These are phyloP conservation scores for Archivesica marissinica DNA, from an alignment of 1,140 invertebrate species.

Conservation along the genomic window DNA sequence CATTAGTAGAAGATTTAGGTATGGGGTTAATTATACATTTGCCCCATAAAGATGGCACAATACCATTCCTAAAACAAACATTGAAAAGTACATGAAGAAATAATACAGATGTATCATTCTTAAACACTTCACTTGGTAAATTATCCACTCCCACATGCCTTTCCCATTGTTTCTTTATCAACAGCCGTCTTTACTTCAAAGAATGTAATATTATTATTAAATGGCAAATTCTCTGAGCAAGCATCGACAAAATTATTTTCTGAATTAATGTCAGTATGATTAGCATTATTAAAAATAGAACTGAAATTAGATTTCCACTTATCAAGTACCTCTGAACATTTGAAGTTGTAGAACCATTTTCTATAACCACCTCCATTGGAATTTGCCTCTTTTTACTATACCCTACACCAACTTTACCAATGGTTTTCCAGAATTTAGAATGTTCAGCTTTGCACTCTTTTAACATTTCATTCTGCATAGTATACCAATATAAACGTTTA, in stretches of 20 bases:
- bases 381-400: neutral
- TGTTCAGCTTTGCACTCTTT: neutral
- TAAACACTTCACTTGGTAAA: conserved; percentile 11
- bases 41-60: conserved; percentile 34
- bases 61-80: conserved; percentile 21
- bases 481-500: neutral
- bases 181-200: conserved; percentile 14
- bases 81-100: conserved; percentile 36
- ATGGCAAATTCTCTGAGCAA: neutral
- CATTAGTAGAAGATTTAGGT: conserved; percentile 28
- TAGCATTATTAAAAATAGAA: neutral
- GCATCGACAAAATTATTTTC: neutral
- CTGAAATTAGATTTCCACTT: neutral
- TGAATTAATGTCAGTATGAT: neutral
- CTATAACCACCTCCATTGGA: neutral
- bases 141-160: neutral
- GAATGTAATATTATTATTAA: neutral
- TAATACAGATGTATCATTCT: conserved; percentile 14
- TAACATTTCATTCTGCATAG: neutral
- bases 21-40: conserved; percentile 52
- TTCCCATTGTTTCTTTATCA: neutral
- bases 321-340: neutral
- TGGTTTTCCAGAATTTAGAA: neutral
- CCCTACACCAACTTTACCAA: conserved; percentile 8
- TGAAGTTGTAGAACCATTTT: neutral